These are phyloP conservation scores for Standfussiana lucernea DNA, from an alignment of 2,888 invertebrate genomes.

Conservation along the genomic window DNA sequence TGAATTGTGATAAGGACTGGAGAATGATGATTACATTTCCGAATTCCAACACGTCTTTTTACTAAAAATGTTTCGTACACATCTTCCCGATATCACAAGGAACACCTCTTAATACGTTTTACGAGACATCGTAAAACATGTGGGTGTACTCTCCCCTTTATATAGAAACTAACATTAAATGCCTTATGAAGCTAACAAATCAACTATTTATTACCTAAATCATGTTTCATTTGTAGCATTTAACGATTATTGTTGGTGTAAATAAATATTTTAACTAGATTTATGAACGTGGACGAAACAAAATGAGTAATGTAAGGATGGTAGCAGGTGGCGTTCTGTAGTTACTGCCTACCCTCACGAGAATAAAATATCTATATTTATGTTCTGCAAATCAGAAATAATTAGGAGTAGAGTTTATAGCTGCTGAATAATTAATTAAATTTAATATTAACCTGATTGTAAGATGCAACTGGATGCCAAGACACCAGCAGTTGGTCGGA, in stretches of 20 bases:
- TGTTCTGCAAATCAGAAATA: not conserved
- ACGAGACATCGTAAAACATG: constrained; percentile 56
- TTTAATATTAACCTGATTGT: too few species aligned
- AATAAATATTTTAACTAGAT: constrained; percentile 1
- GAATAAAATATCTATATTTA: not conserved
- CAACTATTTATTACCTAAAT: constrained; percentile 50
- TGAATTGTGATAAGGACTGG: too few species aligned
- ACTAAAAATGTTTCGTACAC: constrained; percentile 8
- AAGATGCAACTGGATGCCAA: too few species aligned
- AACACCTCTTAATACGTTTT: constrained; percentile 53
- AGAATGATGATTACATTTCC: constrained; percentile 10
- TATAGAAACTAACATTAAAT: constrained; percentile 44
- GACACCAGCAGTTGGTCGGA: too few species aligned
- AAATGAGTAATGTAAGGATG: not conserved
- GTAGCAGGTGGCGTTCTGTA: not conserved
- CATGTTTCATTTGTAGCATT: constrained; percentile 20
- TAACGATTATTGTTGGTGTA: constrained; percentile 2
- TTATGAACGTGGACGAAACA: not conserved
- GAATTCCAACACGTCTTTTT: constrained; percentile 5
- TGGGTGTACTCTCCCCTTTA: constrained; percentile 9
- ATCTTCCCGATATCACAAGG: constrained; percentile 14
- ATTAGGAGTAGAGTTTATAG: not conserved
- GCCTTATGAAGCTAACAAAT: constrained; percentile 54
- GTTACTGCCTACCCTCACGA: not conserved
- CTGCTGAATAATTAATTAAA: not conserved